Evolutionary conservation across 2,888 invertebrate genomes (phyloP), one percentile per base, ranked within the genome.

Genomic region (Lacanobia oleracea): DNA sequence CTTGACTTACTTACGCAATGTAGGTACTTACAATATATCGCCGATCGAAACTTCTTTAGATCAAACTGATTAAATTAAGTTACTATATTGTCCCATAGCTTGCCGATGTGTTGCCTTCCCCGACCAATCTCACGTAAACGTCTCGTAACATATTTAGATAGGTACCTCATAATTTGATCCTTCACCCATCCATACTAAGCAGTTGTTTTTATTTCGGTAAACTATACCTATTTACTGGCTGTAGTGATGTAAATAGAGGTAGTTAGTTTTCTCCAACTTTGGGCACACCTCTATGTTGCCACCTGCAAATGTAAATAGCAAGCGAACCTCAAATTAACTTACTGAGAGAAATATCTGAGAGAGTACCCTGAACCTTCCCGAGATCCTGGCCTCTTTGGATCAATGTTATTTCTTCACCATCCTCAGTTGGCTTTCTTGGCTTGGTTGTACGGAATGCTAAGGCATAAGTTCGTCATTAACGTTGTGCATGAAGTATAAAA

Each of bases 1-100:
- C 59, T 62, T 51, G 63, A 64, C 16, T 57, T 64, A 63, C 62
- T 69, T 70, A 60, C 50, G 53, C 54, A 45, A 77, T 21, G 1
- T n/a, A n/a, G n/a, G n/a, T 56, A 59, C 50, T 65, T 68, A 50
- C 14, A 45, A 45, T 60, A 50, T 53, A 33, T 53, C 12, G 50
- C 16, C 40, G 8, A 64, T 71, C 48, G 59, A 21, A 18, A 48
- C 33, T 21, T 16, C 18, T 43, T 18, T 8, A 43, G 8, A 16
- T 16, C 10, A 7, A 33, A 33, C 4, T 33, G 33, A 27, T 8
- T 8, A 6, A 3, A 50, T 12, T n/a, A n/a, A n/a, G n/a, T n/a
- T n/a, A n/a, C n/a, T n/a, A n/a, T n/a, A n/a, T n/a, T n/a, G n/a
- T n/a, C 16, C 16, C 14, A 45, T n/a, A 50, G 48, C 48, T 50